Evolutionary conservation across 1,140 invertebrate genomes (phyloP), one percentile per base, ranked within the genome.

Genomic region (Ostrea denselamellosa): DNA sequence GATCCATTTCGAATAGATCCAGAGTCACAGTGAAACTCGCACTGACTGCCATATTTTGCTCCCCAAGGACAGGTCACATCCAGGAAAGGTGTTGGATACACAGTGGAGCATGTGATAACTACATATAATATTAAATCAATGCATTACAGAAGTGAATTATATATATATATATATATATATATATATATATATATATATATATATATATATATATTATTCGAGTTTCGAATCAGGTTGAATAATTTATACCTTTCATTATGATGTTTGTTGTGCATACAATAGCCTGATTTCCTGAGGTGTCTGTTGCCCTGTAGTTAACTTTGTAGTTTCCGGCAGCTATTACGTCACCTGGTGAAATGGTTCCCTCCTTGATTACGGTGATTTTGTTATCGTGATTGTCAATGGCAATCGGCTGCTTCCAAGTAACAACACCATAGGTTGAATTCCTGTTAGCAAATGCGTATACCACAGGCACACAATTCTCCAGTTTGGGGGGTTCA

Each of bases 241-340:
- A 19, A 9, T 28, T 8, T 28, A 34, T 19, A 84, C 87, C 87
- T 88, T 88, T 88, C 82, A 88, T 83, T 17, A 88, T 44, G 2
- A 88, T 83, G 17, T 88, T 88, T 28, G 84, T 83, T 77, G 52
- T 85, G 68, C 87, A 88, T 28, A n/a, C 17, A n/a, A 9, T 53
- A 17, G 87, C 87, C 8, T 85, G 85, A 51, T 88, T 88, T 22
- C 83, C 83, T 5, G 87, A 22, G 3, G 1, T 52, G 28, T 88
- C 87, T 1, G 9, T 52, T 19, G 87, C 87, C 4, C 53, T 54
- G 54, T 85, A 88, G 9, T 14, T 71, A n/a, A 88, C 53, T 17
- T 52, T 54, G 53, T 88, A 85, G 8, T 22, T 53, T 56, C 87
- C 87, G 0, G 81, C 56, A 14, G 25, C 53, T 22, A 85, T 28